Conservation (phyloP, 2,797 vertebrate genomes). For the Hydrolagus colliei region DNA sequence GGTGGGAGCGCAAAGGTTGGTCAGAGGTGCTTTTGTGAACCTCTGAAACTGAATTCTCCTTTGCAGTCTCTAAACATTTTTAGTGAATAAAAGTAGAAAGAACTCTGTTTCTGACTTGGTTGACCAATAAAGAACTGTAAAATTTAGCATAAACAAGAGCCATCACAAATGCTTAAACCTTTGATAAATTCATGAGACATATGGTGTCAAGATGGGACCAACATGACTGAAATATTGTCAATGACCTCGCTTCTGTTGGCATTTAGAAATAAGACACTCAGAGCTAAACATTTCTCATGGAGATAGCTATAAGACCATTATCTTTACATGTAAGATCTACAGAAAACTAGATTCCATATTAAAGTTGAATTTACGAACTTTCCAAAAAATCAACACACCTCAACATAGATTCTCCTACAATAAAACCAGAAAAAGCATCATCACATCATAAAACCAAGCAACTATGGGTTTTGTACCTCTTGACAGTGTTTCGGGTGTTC, state of each 20-base stretch:
- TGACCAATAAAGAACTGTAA: not conserved
- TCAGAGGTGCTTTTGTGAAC: not conserved
- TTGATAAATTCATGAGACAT: not conserved
- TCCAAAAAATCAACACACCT: no score
- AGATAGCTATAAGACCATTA: no score
- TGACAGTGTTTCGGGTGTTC: constrained; percentile 54
- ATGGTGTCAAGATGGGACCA: not conserved
- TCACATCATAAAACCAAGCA: not conserved
- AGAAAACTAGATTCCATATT: no score
- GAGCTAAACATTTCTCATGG: no score
- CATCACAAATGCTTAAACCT: not conserved
- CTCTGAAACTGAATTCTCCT: not conserved
- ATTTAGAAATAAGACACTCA: not conserved
- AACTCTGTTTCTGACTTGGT: not conserved
- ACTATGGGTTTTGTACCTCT: constrained; percentile 48
- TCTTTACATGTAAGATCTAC: no score
- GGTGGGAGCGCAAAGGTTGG: not conserved
- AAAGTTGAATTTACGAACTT: no score
- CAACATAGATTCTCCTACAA: not conserved
- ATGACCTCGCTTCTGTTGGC: not conserved
- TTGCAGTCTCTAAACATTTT: not conserved
- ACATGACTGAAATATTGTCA: not conserved
- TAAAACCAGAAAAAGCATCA: not conserved
- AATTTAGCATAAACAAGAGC: not conserved
- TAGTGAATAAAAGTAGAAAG: not conserved